Evolutionary conservation across 1,140 invertebrate genomes (phyloP).

Genomic region (Microplitis mediator): DNA sequence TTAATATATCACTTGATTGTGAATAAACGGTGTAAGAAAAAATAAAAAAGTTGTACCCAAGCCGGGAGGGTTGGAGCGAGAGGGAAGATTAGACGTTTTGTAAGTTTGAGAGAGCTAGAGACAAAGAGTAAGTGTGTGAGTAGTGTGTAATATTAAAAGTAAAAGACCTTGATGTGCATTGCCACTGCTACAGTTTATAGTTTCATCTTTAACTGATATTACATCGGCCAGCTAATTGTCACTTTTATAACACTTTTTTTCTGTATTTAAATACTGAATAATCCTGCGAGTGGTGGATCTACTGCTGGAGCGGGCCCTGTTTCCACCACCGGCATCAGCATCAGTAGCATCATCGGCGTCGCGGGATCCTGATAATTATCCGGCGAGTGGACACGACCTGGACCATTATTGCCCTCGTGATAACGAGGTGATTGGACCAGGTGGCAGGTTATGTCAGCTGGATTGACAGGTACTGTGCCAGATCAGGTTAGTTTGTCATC

Average conservation of each 20-base stretch:
- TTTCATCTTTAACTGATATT: not conserved
- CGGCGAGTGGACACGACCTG: not conserved
- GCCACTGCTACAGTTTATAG: not conserved
- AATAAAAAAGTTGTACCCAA: not conserved
- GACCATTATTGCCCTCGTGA: not conserved
- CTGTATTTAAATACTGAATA: too few species aligned
- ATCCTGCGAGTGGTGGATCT: too few species aligned
- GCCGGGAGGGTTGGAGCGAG: conserved; percentile 17
- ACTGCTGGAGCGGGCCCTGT: too few species aligned
- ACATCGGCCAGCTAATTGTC: too few species aligned
- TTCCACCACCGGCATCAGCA: too few species aligned
- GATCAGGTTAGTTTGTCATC: conserved; percentile 57
- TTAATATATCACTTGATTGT: not conserved
- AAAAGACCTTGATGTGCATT: not conserved
- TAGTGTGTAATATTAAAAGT: not conserved
- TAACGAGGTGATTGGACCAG: conserved; percentile 30
- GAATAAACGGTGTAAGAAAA: not conserved
- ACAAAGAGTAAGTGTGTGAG: conserved; percentile 14
- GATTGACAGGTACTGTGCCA: conserved; percentile 58
- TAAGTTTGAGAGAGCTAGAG: not conserved
- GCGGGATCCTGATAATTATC: too few species aligned
- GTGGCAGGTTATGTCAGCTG: conserved; percentile 60
- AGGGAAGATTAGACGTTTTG: not conserved
- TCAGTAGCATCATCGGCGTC: too few species aligned
- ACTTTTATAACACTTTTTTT: too few species aligned